Percentiles rank a stretch among this genome's conserved stretches.
These are phyloP conservation scores for Sphaerophoria taeniata DNA, from an alignment of 2,888 invertebrate genomes.

Conservation along the genomic window DNA sequence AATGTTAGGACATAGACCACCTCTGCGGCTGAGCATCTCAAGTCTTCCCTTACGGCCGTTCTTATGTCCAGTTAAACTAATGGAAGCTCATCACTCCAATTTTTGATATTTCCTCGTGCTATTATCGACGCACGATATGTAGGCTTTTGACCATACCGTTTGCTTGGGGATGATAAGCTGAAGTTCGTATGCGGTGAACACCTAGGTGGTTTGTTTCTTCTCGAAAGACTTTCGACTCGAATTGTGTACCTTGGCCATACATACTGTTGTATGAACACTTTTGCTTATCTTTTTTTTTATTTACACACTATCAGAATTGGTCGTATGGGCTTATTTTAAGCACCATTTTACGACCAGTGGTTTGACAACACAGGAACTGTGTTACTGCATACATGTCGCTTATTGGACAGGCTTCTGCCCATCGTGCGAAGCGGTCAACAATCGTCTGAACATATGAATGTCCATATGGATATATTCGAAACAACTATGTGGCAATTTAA, in stretches of 20 bases:
- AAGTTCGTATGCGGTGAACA: slow-evolving; percentile 28
- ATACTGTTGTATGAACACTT: slow-evolving; percentile 28
- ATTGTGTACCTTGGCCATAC: slow-evolving; percentile 25
- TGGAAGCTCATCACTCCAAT: slow-evolving; percentile 40
- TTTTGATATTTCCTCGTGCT: slow-evolving; percentile 15
- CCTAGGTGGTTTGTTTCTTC: slow-evolving; percentile 26
- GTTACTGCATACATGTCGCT: slow-evolving; percentile 31
- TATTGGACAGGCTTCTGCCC: slow-evolving; percentile 44
- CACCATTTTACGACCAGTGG: too few species aligned
- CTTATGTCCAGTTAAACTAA: slow-evolving; percentile 49
- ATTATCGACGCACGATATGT: slow-evolving; percentile 23
- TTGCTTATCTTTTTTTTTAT: too few species aligned
- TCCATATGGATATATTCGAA: slow-evolving; percentile 51
- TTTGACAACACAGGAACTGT: too few species aligned
- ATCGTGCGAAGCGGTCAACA: slow-evolving; percentile 42
- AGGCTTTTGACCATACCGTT: slow-evolving; percentile 47
- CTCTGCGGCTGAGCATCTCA: slow-evolving; percentile 35
- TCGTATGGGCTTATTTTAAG: too few species aligned
- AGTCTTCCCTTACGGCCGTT: slow-evolving; percentile 25
- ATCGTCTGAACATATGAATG: slow-evolving; percentile 29
- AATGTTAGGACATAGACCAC: slow-evolving; percentile 51
- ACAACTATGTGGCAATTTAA: slow-evolving; percentile 20
- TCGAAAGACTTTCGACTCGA: slow-evolving; percentile 13
- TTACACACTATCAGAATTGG: too few species aligned
- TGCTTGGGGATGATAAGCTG: slow-evolving; percentile 46